Evolutionary conservation across 2,888 invertebrate species (phyloP).

Genomic region (Mimachlamys varia): DNA sequence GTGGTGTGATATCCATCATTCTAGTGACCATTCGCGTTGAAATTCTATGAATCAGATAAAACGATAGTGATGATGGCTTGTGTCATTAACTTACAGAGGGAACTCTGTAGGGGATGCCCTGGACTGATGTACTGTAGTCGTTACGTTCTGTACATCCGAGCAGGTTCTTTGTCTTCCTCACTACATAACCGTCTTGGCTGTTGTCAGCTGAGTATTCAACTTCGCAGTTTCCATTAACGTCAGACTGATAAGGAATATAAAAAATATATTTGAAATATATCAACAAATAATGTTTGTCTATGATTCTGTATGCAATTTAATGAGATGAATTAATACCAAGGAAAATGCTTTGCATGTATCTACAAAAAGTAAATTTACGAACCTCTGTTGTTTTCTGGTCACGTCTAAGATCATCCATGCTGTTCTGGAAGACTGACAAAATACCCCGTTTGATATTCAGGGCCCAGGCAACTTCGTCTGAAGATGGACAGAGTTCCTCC

Average conservation of each 20-base stretch:
- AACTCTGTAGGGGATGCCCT: constrained; percentile 74
- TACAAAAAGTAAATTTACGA: background rate
- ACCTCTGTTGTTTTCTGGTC: constrained; percentile 72
- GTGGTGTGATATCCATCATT: background rate
- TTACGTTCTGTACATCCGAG: constrained; percentile 75
- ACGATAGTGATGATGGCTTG: background rate
- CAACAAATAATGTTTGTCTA: too few species aligned
- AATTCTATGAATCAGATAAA: too few species aligned
- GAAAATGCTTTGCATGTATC: too few species aligned
- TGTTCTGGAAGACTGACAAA: constrained; percentile 93
- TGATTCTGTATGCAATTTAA: too few species aligned
- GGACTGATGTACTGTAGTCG: constrained; percentile 72
- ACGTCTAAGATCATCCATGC: constrained; percentile 92
- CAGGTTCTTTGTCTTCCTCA: constrained; percentile 77
- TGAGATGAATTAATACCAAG: too few species aligned
- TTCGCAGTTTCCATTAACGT: constrained; percentile 92
- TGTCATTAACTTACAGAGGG: constrained; percentile 71
- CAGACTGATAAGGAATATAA: constrained; percentile 82
- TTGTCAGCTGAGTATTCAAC: constrained; percentile 86
- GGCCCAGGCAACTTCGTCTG: constrained; percentile 90
- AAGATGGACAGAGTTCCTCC: constrained; percentile 90
- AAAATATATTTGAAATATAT: background rate
- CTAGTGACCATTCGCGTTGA: too few species aligned
- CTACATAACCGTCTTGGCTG: constrained; percentile 65
- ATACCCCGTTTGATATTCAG: constrained; percentile 95